Percentiles rank a stretch among this genome's conserved stretches.
phyloP scores from a whole-genome alignment of 92 coral and sea anemone species.

The Umimayanthus kanabou region DNA sequence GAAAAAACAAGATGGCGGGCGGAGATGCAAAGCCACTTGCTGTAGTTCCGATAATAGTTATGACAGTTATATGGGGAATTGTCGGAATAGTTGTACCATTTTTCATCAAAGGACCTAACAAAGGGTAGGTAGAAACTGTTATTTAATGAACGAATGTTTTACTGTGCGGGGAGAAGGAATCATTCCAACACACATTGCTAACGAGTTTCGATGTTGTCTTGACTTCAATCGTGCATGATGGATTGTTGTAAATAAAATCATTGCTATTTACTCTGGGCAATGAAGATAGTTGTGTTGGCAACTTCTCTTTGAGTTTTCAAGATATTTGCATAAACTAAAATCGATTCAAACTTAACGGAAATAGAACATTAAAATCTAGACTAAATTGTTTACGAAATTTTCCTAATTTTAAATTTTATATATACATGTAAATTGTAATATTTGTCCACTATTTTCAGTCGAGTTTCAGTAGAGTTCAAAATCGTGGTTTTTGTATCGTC shows the following conservation, averaged over 20 bases:
- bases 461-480: too few species aligned
- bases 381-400: too few species aligned
- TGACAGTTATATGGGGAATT: conserved; percentile 87
- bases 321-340: background rate
- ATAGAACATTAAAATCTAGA: too few species aligned
- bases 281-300: background rate
- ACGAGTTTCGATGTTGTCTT: background rate
- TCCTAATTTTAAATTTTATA: too few species aligned
- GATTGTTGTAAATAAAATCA: background rate
- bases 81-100: conserved; percentile 86
- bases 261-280: background rate
- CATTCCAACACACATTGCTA: background rate
- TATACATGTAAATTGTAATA: too few species aligned
- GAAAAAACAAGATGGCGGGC: conserved; percentile 61
- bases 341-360: background rate
- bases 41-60: conserved; percentile 78
- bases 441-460: too few species aligned
- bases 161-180: background rate
- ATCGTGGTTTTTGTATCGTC: too few species aligned
- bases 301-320: background rate
- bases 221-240: background rate
- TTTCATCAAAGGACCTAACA: conserved; percentile 89
- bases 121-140: conserved; percentile 57
- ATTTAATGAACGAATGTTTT: background rate
- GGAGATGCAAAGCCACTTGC: conserved; percentile 69